Conservation (phyloP, 2,888 invertebrate species). For the Thumatha senex region DNA sequence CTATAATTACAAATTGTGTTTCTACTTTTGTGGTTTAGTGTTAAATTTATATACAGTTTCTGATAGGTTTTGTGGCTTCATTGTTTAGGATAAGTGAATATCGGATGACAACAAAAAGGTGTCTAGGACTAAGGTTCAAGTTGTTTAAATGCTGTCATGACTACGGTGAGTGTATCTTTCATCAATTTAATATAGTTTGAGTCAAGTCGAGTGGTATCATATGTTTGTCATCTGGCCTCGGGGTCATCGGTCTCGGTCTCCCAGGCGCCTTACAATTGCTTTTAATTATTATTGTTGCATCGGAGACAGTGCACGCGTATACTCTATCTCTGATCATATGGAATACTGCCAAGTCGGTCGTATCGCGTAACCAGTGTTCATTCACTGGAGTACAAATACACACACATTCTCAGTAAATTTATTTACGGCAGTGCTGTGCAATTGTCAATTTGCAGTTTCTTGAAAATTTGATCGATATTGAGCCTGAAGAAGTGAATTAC, state of each 20-base stretch:
- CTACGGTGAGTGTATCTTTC: constrained; percentile 57
- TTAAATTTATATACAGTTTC: constrained; percentile 12
- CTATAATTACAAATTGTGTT: constrained; percentile 1
- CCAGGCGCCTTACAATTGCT: constrained; percentile 52
- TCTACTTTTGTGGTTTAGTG: constrained; percentile 17
- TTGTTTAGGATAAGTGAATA: constrained; percentile 32
- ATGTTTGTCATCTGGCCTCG: constrained; percentile 24
- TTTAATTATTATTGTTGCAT: constrained; percentile 56
- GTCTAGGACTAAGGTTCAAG: constrained; percentile 43
- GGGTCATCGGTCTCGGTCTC: constrained; percentile 60
- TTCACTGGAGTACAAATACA: constrained; percentile 29
- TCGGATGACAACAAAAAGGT: constrained; percentile 26
- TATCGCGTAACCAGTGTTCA: constrained; percentile 42
- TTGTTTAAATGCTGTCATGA: constrained; percentile 57
- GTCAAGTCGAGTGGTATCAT: constrained; percentile 25
- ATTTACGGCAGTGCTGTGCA: constrained; percentile 16
- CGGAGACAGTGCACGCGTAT: constrained; percentile 35
- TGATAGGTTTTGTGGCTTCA: constrained; percentile 32
- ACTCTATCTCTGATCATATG: constrained; percentile 50
- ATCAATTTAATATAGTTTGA: constrained; percentile 20
- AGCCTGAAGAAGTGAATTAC: not conserved
- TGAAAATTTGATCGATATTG: not conserved
- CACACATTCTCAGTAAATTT: constrained; percentile 29
- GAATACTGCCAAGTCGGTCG: constrained; percentile 76
- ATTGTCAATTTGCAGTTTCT: constrained; percentile 11